phyloP scores from a whole-genome alignment of 2,888 invertebrate genomes.

The Platynereis dumerilii region DNA sequence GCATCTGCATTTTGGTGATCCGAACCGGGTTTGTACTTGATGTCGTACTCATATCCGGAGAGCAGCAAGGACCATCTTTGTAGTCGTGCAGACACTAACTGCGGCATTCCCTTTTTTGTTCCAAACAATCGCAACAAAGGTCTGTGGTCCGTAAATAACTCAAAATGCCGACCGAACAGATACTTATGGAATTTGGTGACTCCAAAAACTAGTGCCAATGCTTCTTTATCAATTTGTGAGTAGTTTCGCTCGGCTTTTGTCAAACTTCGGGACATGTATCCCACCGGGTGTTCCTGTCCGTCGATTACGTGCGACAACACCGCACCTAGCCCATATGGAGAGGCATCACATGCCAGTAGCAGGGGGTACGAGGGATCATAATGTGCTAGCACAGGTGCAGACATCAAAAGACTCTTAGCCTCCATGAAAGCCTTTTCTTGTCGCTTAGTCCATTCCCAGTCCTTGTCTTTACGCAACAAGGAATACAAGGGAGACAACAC shows the following conservation, averaged over 20 bases:
- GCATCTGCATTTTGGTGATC: not conserved
- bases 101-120: conserved; percentile 10
- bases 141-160: conserved; percentile 10
- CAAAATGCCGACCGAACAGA: conserved; percentile 14
- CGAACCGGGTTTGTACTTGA: not conserved
- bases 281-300: not conserved
- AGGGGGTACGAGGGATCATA: conserved; percentile 11
- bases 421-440: not conserved
- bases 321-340: conserved; percentile 10
- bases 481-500: not conserved
- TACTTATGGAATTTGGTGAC: conserved; percentile 6
- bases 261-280: conserved; percentile 13
- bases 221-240: conserved; percentile 18
- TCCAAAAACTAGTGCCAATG: conserved; percentile 11
- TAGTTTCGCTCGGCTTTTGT: conserved; percentile 17
- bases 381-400: conserved; percentile 8
- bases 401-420: not conserved
- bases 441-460: not conserved
- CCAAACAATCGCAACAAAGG: conserved; percentile 9
- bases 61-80: conserved; percentile 5
- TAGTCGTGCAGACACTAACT: not conserved
- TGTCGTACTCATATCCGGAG: not conserved
- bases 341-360: conserved; percentile 6
- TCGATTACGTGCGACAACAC: conserved; percentile 1
- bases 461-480: not conserved